Evolutionary conservation across 2,113 vertebrate genomes (phyloP), one percentile per base, ranked within the genome.

Genomic region (Rhabdomys dilectus): DNA sequence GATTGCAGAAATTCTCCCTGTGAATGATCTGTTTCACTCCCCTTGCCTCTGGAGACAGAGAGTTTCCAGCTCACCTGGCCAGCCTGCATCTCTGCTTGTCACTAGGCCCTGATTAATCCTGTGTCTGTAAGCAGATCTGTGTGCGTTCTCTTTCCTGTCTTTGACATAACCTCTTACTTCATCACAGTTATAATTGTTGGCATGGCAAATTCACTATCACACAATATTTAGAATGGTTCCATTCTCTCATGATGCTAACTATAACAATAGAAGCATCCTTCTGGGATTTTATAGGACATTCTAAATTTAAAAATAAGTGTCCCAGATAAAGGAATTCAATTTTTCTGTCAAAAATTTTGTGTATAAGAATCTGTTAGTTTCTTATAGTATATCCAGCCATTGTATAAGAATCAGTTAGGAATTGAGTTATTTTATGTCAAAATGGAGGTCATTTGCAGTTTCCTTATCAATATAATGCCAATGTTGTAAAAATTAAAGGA

Each of bases 301-400:
- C 34, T 77, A 58, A 3, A 81, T 60, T 93, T 95, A 60, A 92
- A 97, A 92, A 76, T 93, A 92, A 88, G 21, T 84, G 56, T 70
- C 19, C 64, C 75, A 73, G 48, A 66, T 24, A 77, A 82, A 51
- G 12, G 66, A 93, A 91, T 58, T 62, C 29, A 13, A 51, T 94
- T 34, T 82, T 36, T 75, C 19, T 29, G 6, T 89, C 15, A 88
- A 53, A 60, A 73, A 64, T 78, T 13, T 73, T 11, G 19, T 26
- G 1, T 22, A 36, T 58, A 75, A 73, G 34, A 93, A 87, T 58
- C 48, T 87, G 2, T 15, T 51, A 51, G 10, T 51, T 51, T 51
- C 51, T 51, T 51, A 51, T 51, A 51, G 51, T 51, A 51, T 51
- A 51, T 51, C 51, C 51, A 51, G 51, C 51, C 51, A 51, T 51